Evolutionary conservation across 2,888 invertebrate genomes (phyloP), one percentile per base, ranked within the genome.

Genomic region (Linhomoeus sp.): DNA sequence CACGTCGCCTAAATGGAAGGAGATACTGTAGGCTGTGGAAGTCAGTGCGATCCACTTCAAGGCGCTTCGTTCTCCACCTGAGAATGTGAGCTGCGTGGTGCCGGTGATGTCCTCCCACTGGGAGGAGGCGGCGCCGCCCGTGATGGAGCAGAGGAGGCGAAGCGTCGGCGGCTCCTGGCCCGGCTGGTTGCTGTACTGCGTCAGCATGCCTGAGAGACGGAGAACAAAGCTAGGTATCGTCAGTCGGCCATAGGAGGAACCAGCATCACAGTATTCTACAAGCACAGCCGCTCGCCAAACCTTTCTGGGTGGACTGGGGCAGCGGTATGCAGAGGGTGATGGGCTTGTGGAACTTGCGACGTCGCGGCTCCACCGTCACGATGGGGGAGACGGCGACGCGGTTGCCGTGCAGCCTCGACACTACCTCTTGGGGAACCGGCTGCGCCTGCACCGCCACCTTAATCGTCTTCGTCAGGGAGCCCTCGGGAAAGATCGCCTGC

Each of bases 101-200:
- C 94, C 94, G 23, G 97, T 99, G 45, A 99, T 94, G 69, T 99
- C 97, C 72, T 97, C 97, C 97, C 97, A 99, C 67, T 92, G 90
- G 43, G 99, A 94, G 61, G 92, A 78, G 53, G 87, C 85, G 51
- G 87, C 85, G 64, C 94, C 94, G 68, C 94, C 94, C 87, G 73
- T 53, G 41, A 50, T 50, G 36, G 45, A 45, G 37, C 50, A 48
- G 25, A 50, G 41, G 2, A 47, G 40, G 59, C 97, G 76, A 51
- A 97, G 73, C 2, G 92, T 92, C 43, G 92, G 92, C 24, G 92
- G 84, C 48, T 70, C 70, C 42, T 66, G 66, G 24, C 65, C 66
- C 42, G 69, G 67, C 42, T 59, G 61, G 33, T 55, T 57, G 20
- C 43, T 82, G 70, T 86, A 87, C 67, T 88, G 86, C 72, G 90